phyloP scores from a whole-genome alignment of 1,140 invertebrate genomes.

The Varroa destructor region DNA sequence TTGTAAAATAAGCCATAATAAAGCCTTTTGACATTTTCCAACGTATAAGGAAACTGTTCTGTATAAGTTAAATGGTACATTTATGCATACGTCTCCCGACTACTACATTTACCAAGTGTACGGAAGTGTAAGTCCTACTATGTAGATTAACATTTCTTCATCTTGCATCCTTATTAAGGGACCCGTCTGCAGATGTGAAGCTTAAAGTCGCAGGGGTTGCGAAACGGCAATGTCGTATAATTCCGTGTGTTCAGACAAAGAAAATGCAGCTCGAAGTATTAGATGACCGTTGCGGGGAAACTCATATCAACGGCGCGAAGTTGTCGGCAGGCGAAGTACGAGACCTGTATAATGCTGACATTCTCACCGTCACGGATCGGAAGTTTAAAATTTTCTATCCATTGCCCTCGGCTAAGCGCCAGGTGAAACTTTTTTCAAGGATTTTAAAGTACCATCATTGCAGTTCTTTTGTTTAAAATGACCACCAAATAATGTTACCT shows the following conservation, averaged over 20 bases:
- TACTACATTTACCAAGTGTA: too few relatives aligned
- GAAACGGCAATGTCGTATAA: slow-evolving; percentile 2
- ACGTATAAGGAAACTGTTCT: too few relatives aligned
- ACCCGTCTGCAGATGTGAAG: background rate
- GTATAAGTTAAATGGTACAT: too few relatives aligned
- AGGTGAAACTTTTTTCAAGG: too few relatives aligned
- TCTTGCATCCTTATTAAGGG: background rate
- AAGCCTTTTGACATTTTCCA: too few relatives aligned
- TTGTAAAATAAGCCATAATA: too few relatives aligned
- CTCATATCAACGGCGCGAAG: background rate
- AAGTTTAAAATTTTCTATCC: slow-evolving; percentile 13
- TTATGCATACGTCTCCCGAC: too few relatives aligned
- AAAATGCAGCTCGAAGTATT: slow-evolving; percentile 12
- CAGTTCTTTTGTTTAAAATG: too few relatives aligned
- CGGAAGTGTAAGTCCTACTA: too few relatives aligned
- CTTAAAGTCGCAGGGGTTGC: slow-evolving; percentile 5
- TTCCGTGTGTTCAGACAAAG: background rate
- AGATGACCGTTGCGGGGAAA: background rate
- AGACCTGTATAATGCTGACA: background rate
- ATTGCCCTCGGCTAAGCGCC: background rate
- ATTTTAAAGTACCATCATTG: too few relatives aligned
- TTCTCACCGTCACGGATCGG: slow-evolving; percentile 1
- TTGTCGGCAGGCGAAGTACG: background rate
- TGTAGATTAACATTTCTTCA: background rate
- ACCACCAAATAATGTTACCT: too few relatives aligned